Conservation (phyloP, 2,113 vertebrate genomes). For the Stegastes partitus region DNA sequence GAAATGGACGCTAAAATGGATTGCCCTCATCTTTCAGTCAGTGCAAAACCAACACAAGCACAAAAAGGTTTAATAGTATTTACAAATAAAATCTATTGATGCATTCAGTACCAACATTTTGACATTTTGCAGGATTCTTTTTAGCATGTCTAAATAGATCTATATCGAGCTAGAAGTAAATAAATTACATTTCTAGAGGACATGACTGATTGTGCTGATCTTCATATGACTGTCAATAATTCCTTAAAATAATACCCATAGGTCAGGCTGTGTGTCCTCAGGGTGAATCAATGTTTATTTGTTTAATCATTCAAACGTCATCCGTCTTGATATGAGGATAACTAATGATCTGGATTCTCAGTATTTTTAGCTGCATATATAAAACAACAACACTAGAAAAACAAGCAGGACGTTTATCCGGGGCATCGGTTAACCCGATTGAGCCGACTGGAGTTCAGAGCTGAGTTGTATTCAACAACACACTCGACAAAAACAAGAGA, state of each 20-base stretch:
- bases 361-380: slow-evolving; percentile 48
- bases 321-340: slow-evolving; percentile 12
- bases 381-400: slow-evolving; percentile 51
- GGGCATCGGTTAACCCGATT: slow-evolving; percentile 62
- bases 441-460: slow-evolving; percentile 55
- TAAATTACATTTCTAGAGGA: no score
- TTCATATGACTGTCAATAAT: background rate
- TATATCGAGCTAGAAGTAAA: no score
- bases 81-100: no score
- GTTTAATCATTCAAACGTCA: slow-evolving; percentile 1
- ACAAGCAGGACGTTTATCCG: slow-evolving; percentile 44
- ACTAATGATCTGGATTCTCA: slow-evolving; percentile 39
- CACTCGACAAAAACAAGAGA: slow-evolving; percentile 27
- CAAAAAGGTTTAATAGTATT: no score
- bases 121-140: no score
- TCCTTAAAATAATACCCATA: background rate
- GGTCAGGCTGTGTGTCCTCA: background rate
- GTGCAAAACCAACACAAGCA: no score
- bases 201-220: no score
- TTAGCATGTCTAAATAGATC: no score
- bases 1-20: background rate
- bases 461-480: slow-evolving; percentile 25
- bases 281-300: slow-evolving; percentile 13
- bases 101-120: no score
- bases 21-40: no score